Evolutionary conservation across 2,113 vertebrate species (phyloP), one percentile per base, ranked within the genome.

Genomic region (Microcebus ravelobensis): DNA sequence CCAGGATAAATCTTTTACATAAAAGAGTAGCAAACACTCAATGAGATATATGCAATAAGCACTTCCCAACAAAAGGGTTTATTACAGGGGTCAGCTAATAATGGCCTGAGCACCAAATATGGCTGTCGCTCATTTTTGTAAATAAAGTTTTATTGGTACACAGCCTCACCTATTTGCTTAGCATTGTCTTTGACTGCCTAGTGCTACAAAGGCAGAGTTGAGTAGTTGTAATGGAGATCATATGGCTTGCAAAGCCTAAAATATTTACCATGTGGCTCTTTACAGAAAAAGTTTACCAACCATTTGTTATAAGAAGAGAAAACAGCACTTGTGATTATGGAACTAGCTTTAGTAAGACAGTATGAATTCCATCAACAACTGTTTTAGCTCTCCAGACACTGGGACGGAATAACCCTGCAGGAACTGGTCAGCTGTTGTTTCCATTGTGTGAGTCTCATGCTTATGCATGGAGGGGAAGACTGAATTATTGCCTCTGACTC

Each of bases 111-210:
- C 70, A 36, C 27, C 79, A 55, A 63, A 74, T 45, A 29, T 52
- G n/a, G 77, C 65, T 48, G 42, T 42, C 17, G 63, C 5, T 27
- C 42, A 13, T 59, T 77, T 83, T 57, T 87, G 61, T 71, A 50
- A 94, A 50, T 87, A 67, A 57, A 90, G 59, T 70, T 91, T 94
- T 83, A 84, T 31, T 73, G 74, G 63, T 29, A 83, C 77, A 87
- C 18, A 50, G 50, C 20, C 65, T 59, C 2, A 18, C 10, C 14
- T 34, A n/a, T 48, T 50, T 63, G 45, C 18, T 80, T 39, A 48
- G 18, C 14, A 42, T 45, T 39, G 29, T 77, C 57, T 70, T 7
- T 25, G 12, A 21, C 12, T 11, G 11, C 68, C 36, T 12, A 5
- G 1, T 2, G 1, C 39, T 23, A 20, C 29, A 42, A 29, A 83